These are phyloP conservation scores for Cryptomyrus ogoouensis DNA, from an alignment of 2,113 vertebrate species.

Conservation along the genomic window DNA sequence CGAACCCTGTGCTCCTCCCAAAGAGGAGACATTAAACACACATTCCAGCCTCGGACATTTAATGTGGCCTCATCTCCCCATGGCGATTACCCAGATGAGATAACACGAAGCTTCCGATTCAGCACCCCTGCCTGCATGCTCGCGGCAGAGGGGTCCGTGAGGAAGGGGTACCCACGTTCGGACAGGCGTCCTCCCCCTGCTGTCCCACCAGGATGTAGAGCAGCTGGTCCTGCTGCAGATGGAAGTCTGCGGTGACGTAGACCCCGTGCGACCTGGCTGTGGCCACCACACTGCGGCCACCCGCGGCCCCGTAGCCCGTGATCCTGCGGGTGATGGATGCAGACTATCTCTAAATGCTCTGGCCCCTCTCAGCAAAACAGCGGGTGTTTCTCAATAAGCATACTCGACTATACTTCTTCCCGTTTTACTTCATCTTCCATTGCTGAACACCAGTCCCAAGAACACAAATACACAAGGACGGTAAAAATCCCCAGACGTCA, in stretches of 20 bases:
- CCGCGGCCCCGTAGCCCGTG: slow-evolving; percentile 85
- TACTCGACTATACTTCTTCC: background rate
- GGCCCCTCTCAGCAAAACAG: background rate
- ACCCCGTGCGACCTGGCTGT: slow-evolving; percentile 78
- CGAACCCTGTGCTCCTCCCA: background rate
- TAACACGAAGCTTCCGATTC: background rate
- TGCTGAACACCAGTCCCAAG: too few species aligned
- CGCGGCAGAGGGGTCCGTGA: background rate
- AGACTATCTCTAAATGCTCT: background rate
- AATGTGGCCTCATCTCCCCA: background rate
- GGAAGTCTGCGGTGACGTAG: slow-evolving; percentile 81
- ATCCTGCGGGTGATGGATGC: slow-evolving; percentile 61
- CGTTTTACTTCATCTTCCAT: background rate
- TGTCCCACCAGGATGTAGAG: slow-evolving; percentile 91
- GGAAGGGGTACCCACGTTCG: slow-evolving; percentile 70
- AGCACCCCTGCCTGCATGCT: background rate
- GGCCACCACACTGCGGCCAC: slow-evolving; percentile 84
- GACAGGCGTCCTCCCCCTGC: slow-evolving; percentile 88
- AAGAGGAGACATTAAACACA: background rate
- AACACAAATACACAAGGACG: background rate
- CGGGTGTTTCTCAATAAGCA: background rate
- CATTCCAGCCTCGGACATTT: background rate
- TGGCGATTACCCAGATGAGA: background rate
- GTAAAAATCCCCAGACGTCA: too few species aligned
- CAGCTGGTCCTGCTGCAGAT: slow-evolving; percentile 74